Base-by-base conservation (phyloP, 2,113 vertebrate species). In the Eulemur rufifrons region DNA sequence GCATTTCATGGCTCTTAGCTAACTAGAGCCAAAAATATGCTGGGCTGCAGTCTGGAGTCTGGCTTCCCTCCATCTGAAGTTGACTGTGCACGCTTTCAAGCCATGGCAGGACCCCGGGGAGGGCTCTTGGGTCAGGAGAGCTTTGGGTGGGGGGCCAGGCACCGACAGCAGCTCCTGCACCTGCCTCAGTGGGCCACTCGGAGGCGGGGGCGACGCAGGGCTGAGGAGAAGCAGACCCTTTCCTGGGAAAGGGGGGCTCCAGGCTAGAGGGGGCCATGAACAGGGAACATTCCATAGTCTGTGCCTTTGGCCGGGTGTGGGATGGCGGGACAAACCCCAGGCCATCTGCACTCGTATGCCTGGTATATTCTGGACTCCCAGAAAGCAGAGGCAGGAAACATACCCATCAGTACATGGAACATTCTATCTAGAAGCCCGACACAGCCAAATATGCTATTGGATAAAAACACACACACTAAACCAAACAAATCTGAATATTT, bases 1-100 rank as follows among this genome's bases (percentile, higher is more conserved):
- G 93, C 97, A 97, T 98, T 95, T 91, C 45, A 39, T 97, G 97
- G 97, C 95, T 97, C 97, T 97, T 97, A 91, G 94, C 63, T 54
- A 86, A 59, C 86, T 94, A 47, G 91, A 96, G 97, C 97, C 90
- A 96, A 97, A 98, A 98, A 92, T 92, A 97, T 29, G n/a, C 20
- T n/a, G 29, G 63, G 37, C 34, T 59, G 50, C 83, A 90, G 94
- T 34, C 42, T 32, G 73, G 29, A 76, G 27, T 47, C 73, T 76
- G 50, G 34, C 69, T 86, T 64, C 50, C 50, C 91, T 32, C 32
- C 0, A 1, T 32, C 42, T 78, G 45, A 96, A 63, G 95, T 95
- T 97, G 76, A 84, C 66, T 83, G 64, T 77, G 94, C 32, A 20
- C 61, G 69, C 2, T 2, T 91, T 69, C 17, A 68, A 94, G 95